Conservation (phyloP, 2,888 invertebrate genomes). For the Gnatocerus cornutus region DNA sequence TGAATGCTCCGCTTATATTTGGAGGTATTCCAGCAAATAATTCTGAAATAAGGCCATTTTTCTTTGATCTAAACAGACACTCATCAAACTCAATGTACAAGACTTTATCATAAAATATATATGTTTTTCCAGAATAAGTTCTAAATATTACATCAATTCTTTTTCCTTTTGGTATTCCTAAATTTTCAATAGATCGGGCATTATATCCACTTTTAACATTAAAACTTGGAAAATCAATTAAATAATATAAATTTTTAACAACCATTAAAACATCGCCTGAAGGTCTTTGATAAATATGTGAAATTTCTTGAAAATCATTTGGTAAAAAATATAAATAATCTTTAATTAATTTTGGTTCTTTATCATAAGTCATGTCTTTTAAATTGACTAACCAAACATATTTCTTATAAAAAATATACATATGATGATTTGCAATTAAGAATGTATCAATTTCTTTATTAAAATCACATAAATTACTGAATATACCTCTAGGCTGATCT, state of each 20-base stretch:
- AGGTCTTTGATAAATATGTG: constrained; percentile 43
- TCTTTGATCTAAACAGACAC: constrained; percentile 26
- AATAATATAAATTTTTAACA: constrained; percentile 17
- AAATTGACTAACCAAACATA: too few species aligned
- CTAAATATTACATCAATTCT: constrained; percentile 32
- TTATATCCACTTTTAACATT: constrained; percentile 9
- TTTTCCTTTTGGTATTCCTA: constrained; percentile 33
- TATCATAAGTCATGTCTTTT: constrained; percentile 3
- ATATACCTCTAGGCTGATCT: too few species aligned
- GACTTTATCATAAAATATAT: constrained; percentile 43
- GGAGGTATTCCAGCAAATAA: background rate
- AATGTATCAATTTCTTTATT: too few species aligned
- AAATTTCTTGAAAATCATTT: constrained; percentile 25
- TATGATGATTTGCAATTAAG: too few species aligned
- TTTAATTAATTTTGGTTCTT: background rate
- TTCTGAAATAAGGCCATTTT: constrained; percentile 17
- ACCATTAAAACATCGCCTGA: constrained; percentile 43
- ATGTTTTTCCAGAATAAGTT: constrained; percentile 38
- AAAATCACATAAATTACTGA: too few species aligned
- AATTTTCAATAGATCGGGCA: constrained; percentile 11
- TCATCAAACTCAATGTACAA: constrained; percentile 40
- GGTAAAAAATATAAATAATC: constrained; percentile 26
- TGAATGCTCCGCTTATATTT: constrained; percentile 7
- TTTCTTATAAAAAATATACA: too few species aligned
- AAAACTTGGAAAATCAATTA: background rate